A percentile compares a stretch with the other conserved stretches of the same genome.
Evolutionary conservation across 2,797 vertebrate species (phyloP).

Genomic region (Onychomys leucogaster): DNA sequence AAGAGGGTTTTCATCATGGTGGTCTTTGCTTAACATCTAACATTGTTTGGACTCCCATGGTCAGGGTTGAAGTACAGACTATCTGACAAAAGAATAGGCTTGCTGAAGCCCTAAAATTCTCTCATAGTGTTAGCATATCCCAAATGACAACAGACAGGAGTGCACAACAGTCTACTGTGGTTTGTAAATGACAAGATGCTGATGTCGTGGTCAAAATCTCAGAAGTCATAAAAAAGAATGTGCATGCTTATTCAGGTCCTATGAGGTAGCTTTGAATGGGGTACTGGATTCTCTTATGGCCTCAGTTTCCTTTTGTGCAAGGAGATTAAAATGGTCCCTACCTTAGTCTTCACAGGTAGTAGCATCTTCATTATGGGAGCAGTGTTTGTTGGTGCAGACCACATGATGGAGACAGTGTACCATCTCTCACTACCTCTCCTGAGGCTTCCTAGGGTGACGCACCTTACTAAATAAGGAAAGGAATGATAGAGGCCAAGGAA

Average conservation of each 20-base stretch:
- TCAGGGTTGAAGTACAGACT: background rate
- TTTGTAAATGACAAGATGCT: background rate
- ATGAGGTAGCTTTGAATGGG: background rate
- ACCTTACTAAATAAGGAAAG: background rate
- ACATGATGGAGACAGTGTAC: background rate
- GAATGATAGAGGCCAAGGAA: background rate
- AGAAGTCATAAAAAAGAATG: background rate
- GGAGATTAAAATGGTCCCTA: background rate
- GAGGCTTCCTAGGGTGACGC: background rate
- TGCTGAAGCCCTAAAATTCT: background rate
- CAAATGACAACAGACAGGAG: background rate
- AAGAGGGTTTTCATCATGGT: background rate
- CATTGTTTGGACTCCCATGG: background rate
- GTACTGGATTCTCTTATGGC: background rate
- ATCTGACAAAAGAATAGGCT: background rate
- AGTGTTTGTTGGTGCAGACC: background rate
- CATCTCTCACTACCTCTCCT: background rate
- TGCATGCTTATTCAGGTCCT: background rate
- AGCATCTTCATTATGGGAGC: background rate
- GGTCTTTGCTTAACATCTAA: background rate
- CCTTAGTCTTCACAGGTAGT: background rate
- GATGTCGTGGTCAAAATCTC: background rate
- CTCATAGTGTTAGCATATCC: background rate
- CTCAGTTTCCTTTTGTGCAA: background rate
- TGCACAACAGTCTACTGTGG: background rate